These are phyloP conservation scores for Xylocopa sonorina DNA, from an alignment of 1,140 invertebrate genomes.

Conservation along the genomic window DNA sequence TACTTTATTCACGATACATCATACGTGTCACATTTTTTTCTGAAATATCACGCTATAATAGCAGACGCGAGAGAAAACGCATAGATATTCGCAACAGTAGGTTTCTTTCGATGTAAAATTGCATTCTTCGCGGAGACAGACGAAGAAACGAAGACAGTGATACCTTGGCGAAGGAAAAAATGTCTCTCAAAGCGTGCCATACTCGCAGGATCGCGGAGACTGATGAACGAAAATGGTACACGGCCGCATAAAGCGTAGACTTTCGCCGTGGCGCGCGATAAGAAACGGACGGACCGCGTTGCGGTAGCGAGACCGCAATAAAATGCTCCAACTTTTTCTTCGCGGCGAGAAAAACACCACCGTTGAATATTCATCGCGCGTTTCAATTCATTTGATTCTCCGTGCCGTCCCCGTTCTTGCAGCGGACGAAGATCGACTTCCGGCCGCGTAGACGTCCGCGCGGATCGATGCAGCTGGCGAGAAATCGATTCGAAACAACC, in stretches of 20 bases:
- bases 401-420: constrained; percentile 1
- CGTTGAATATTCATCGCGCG: constrained; percentile 40
- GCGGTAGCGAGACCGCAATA: background rate
- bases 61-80: too few species aligned
- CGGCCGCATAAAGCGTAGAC: background rate
- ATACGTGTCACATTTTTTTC: too few species aligned
- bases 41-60: too few species aligned
- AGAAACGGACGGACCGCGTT: background rate
- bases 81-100: too few species aligned
- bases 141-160: too few species aligned
- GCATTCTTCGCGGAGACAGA: too few species aligned
- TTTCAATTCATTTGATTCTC: constrained; percentile 23
- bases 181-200: background rate
- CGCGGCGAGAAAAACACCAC: background rate
- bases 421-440: background rate
- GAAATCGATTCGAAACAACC: constrained; percentile 17
- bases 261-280: background rate
- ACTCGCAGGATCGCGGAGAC: background rate
- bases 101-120: too few species aligned
- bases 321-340: constrained; percentile 8
- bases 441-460: too few species aligned
- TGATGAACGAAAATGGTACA: background rate
- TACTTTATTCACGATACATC: background rate
- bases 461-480: background rate
- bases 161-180: too few species aligned